Evolutionary conservation across 2,113 vertebrate species (phyloP), one percentile per base, ranked within the genome.

Genomic region (Plectropomus leopardus): DNA sequence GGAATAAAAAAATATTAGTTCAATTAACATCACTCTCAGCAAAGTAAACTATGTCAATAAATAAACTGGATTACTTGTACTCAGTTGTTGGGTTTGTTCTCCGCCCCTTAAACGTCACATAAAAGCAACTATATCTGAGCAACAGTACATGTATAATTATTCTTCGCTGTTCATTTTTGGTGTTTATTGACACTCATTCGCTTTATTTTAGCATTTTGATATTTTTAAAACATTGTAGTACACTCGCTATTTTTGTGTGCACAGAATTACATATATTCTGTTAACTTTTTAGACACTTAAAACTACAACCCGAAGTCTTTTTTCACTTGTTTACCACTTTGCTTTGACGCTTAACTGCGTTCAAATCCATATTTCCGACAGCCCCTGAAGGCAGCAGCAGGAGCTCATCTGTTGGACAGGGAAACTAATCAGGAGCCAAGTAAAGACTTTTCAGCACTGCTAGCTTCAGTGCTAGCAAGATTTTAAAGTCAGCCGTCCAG

Each of bases 361-460:
- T 1, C 1, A 4, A 53, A 3, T 0, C 30, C 9, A 5, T 6
- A 0, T 78, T 81, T 84, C 86, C 83, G 60, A 90, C 70, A 14
- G 80, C 16, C 0, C 67, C 0, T 87, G 82, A 93, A 93, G 15
- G 88, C 86, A 70, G 14, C 92, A 87, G 17, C 76, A 67, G 84
- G 74, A 86, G 91, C 92, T 93, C 89, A 88, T 92, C 90, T 94
- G 92, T 92, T 91, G 88, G 88, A 89, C 80, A 59, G 89, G 86
- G 86, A 89, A 92, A 93, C 92, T 93, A 90, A 92, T 88, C 84
- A 92, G 85, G 80, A 92, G 90, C 84, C 77, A 90, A 89, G 84
- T 88, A 50, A 86, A 92, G 85, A 89, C 86, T 91, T 93, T 86
- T 70, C 79, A 34, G 44, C n/a, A 42, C 63, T 61, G 86, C 83